Evolutionary conservation across 2,113 vertebrate genomes (phyloP), one percentile per base, ranked within the genome.

Genomic region (Athene noctua): DNA sequence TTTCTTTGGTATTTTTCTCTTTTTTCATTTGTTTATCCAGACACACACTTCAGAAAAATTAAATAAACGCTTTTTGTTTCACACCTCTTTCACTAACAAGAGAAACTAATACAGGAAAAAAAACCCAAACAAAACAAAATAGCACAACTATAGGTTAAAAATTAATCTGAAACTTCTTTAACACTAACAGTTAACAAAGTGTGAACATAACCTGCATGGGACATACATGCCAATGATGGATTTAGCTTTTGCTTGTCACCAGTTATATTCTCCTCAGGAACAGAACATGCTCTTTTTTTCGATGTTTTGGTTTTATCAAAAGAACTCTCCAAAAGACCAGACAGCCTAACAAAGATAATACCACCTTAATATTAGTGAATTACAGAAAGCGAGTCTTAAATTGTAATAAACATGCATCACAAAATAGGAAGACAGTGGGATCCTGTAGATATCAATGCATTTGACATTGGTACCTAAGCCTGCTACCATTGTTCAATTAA

Each of bases 231-330:
- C 78, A 91, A 26, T 55, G 95, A 78, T 2, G 44, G 10, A 66
- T 89, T 94, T 80, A 58, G 47, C 87, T 84, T 97, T 30, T 92
- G 79, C 57, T 90, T 97, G 52, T 68, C 78, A 78, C 94, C 91
- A 17, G 91, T 84, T 91, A 95, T 89, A 88, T 92, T 94, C 81
- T 83, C 86, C 73, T 97, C 88, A 89, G 97, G 96, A 91, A 97
- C 91, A 92, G 97, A 98, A 27, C 94, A 98, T 18, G 85, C 32
- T 91, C 86, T 91, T 83, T 95, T 98, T 73, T 94, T 96, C 44
- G 81, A 59, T 1, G 77, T 42, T 85, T 88, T 97, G 66, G 46
- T 82, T 96, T 90, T 96, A 80, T 72, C 93, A 36, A 74, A 42
- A 86, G 81, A 93, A 90, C 22, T 95, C 61, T 97, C 92, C 57